Conservation (phyloP, 1,140 invertebrate genomes). For the Platyscapa corneri region DNA sequence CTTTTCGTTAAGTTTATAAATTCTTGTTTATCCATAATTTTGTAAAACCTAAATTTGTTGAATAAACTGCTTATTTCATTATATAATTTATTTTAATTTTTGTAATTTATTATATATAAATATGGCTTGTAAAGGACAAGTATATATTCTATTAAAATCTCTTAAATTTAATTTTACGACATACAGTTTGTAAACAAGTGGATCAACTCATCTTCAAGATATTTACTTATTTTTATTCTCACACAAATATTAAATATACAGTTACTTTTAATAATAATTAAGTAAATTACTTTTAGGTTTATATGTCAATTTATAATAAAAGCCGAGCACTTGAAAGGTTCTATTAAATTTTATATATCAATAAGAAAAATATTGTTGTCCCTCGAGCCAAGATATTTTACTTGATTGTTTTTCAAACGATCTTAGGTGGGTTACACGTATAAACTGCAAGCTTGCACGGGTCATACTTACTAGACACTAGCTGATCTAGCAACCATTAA, state of each 20-base stretch:
- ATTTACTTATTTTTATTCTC: neutral
- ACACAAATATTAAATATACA: neutral
- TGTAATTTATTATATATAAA: neutral
- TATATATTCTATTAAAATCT: neutral
- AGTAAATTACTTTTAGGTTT: neutral
- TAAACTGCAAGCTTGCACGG: slow-evolving; percentile 5
- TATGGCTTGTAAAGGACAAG: neutral
- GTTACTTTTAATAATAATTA: neutral
- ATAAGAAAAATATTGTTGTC: neutral
- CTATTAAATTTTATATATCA: neutral
- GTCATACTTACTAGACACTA: slow-evolving; percentile 63
- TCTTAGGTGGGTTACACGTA: neutral
- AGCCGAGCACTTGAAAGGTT: neutral
- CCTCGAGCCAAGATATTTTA: neutral
- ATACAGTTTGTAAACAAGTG: neutral
- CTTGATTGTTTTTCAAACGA: neutral
- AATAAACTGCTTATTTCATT: too few relatives aligned
- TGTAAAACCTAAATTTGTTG: too few relatives aligned
- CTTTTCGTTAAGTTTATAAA: too few relatives aligned
- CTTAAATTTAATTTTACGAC: neutral
- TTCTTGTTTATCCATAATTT: too few relatives aligned
- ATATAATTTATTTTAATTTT: neutral
- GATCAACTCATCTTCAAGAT: neutral
- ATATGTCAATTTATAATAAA: neutral
- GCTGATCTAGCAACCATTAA: slow-evolving; percentile 72